phyloP scores from a whole-genome alignment of 2,113 vertebrate genomes.

The Callopanchax toddi region DNA sequence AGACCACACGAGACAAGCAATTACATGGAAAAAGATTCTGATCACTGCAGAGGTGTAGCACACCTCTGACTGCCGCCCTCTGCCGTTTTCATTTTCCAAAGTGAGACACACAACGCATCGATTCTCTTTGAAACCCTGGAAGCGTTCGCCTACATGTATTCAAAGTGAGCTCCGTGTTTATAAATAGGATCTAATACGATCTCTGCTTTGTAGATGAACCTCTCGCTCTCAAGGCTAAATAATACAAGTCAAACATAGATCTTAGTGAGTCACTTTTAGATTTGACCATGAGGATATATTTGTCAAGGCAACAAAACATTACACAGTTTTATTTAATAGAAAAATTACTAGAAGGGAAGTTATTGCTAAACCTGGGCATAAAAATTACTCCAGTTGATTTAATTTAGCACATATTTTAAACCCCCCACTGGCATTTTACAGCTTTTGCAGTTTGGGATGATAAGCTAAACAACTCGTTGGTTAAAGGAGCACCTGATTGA shows the following conservation, averaged over 20 bases:
- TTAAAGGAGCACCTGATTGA: too few relatives aligned
- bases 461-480: too few relatives aligned
- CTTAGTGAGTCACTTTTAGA: slow-evolving; percentile 1
- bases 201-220: slow-evolving; percentile 26
- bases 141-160: slow-evolving; percentile 20
- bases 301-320: background rate
- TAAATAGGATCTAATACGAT: slow-evolving; percentile 42
- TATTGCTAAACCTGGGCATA: background rate
- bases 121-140: slow-evolving; percentile 18
- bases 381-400: background rate
- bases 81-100: slow-evolving; percentile 36
- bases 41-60: slow-evolving; percentile 47
- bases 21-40: slow-evolving; percentile 65
- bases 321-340: background rate
- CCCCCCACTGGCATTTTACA: too few relatives aligned
- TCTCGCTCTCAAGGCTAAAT: slow-evolving; percentile 24
- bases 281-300: slow-evolving; percentile 24
- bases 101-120: slow-evolving; percentile 39
- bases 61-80: slow-evolving; percentile 15
- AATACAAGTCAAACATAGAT: slow-evolving; percentile 26
- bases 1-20: slow-evolving; percentile 70
- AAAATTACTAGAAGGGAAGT: background rate
- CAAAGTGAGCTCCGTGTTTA: slow-evolving; percentile 30
- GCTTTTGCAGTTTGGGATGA: background rate
- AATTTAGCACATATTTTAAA: too few relatives aligned